Conservation (phyloP, 2,113 vertebrate genomes). For the Coregonus clupeaformis region DNA sequence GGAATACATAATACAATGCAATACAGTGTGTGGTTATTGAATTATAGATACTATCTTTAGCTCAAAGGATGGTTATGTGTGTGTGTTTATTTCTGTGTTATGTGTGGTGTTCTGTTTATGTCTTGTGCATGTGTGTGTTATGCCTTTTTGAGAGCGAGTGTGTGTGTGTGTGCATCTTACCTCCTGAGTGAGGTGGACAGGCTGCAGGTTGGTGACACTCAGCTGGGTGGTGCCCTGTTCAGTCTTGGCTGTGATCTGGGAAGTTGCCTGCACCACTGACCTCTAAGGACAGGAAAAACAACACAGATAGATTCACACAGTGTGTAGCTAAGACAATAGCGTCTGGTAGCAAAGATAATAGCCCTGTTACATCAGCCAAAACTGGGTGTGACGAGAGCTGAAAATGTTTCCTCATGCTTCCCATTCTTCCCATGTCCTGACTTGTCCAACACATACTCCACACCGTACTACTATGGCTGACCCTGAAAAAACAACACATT, state of each 20-base stretch:
- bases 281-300: slow-evolving; percentile 70
- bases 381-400: neutral
- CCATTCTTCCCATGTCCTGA: neutral
- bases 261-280: slow-evolving; percentile 86
- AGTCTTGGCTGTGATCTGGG: slow-evolving; percentile 80
- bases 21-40: neutral
- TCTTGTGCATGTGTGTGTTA: neutral
- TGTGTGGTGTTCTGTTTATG: no score
- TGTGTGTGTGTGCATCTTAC: slow-evolving; percentile 61
- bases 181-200: slow-evolving; percentile 86
- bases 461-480: neutral
- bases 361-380: neutral
- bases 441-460: neutral
- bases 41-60: neutral
- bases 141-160: neutral
- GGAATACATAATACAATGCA: neutral
- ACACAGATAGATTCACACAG: neutral
- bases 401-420: neutral
- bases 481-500: no score
- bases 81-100: no score
- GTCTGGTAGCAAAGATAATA: neutral
- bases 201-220: slow-evolving; percentile 83
- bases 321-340: neutral
- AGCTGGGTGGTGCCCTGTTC: slow-evolving; percentile 83
- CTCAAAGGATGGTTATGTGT: no score